Conservation (phyloP, 2,888 invertebrate genomes). For the Campoletis raptor region DNA sequence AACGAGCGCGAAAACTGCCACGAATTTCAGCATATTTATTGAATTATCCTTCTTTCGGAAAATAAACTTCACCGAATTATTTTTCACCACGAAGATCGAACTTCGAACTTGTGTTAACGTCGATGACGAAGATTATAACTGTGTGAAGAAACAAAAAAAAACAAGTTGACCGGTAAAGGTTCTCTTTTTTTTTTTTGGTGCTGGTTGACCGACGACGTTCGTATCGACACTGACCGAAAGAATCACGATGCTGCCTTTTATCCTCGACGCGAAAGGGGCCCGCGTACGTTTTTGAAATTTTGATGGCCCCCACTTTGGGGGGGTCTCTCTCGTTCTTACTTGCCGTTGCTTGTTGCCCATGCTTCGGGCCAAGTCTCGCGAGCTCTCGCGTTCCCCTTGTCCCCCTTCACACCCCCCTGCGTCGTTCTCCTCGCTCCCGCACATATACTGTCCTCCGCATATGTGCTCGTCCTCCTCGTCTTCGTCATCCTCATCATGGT, state of each 20-base stretch:
- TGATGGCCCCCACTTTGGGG: slow-evolving; percentile 84
- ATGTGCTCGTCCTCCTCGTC: slow-evolving; percentile 27
- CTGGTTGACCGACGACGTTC: slow-evolving; percentile 82
- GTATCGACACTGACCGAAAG: slow-evolving; percentile 85
- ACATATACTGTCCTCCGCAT: slow-evolving; percentile 30
- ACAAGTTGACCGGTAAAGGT: slow-evolving; percentile 51
- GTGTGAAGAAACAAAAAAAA: slow-evolving; percentile 38
- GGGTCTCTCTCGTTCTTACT: slow-evolving; percentile 58
- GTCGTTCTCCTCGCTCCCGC: slow-evolving; percentile 44
- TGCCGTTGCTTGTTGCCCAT: slow-evolving; percentile 50
- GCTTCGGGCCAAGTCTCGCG: slow-evolving; percentile 61
- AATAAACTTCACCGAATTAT: slow-evolving; percentile 64
- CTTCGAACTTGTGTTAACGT: slow-evolving; percentile 62
- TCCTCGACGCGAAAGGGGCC: slow-evolving; percentile 85
- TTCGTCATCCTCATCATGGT: slow-evolving; percentile 30
- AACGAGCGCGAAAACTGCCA: slow-evolving; percentile 78
- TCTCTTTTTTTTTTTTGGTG: slow-evolving; percentile 66
- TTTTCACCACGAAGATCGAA: slow-evolving; percentile 66
- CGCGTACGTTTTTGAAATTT: slow-evolving; percentile 85
- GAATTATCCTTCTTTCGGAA: slow-evolving; percentile 63
- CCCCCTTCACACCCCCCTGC: slow-evolving; percentile 31
- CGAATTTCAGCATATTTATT: slow-evolving; percentile 81
- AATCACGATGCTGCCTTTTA: slow-evolving; percentile 85
- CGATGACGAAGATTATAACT: slow-evolving; percentile 51
- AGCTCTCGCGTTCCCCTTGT: slow-evolving; percentile 45